Evolutionary conservation across 1,140 invertebrate species (phyloP).

Genomic region (Choristoneura fumiferana): DNA sequence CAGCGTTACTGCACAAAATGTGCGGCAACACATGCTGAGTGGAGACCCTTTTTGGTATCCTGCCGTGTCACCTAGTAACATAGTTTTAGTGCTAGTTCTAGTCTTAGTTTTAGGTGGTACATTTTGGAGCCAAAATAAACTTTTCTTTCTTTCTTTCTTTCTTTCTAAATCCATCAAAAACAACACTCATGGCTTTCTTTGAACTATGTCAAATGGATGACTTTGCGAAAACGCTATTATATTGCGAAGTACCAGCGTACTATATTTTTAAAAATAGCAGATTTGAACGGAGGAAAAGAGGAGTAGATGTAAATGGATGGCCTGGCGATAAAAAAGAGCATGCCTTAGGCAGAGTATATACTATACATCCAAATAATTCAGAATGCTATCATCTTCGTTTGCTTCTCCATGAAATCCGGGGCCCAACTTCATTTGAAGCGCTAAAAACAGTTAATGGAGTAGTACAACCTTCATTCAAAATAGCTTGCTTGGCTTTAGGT

Average conservation of each 20-base stretch:
- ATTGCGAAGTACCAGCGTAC: constrained; percentile 34
- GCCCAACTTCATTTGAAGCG: constrained; percentile 58
- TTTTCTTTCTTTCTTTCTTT: too few relatives aligned
- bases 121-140: too few relatives aligned
- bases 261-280: constrained; percentile 23
- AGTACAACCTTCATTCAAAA: constrained; percentile 52
- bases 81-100: too few relatives aligned
- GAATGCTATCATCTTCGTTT: constrained; percentile 61
- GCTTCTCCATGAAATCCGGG: constrained; percentile 55
- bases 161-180: constrained; percentile 41
- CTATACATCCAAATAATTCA: constrained; percentile 30
- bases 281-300: constrained; percentile 34
- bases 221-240: constrained; percentile 37
- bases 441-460: constrained; percentile 58
- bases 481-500: constrained; percentile 53
- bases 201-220: constrained; percentile 39
- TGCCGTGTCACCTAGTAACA: too few relatives aligned
- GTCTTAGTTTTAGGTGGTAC: too few relatives aligned
- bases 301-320: constrained; percentile 35
- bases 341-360: constrained; percentile 58
- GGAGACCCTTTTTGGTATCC: too few relatives aligned
- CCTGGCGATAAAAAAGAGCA: constrained; percentile 39
- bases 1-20: too few relatives aligned
- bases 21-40: too few relatives aligned
- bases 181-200: constrained; percentile 48